These are phyloP conservation scores for Julus scanicus DNA, from an alignment of 2,888 invertebrate species.

Conservation along the genomic window DNA sequence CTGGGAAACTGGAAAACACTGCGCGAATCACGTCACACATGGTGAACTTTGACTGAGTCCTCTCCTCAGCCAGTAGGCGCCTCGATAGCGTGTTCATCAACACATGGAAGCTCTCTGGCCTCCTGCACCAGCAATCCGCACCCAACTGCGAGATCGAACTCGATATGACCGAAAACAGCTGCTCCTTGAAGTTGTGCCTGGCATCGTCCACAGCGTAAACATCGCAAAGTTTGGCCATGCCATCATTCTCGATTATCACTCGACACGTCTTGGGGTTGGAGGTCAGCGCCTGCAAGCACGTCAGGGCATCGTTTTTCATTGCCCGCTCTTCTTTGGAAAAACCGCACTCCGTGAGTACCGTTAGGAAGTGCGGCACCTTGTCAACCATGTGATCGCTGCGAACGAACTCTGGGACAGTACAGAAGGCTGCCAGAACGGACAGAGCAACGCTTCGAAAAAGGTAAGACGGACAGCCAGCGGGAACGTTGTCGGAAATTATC, in stretches of 20 bases:
- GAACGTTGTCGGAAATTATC: conserved; percentile 77
- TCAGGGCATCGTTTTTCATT: conserved; percentile 59
- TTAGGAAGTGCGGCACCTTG: conserved; percentile 57
- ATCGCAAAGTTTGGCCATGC: conserved; percentile 73
- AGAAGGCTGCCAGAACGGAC: conserved; percentile 87
- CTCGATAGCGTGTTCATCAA: conserved; percentile 49
- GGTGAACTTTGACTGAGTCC: conserved; percentile 89
- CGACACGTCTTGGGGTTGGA: conserved; percentile 77
- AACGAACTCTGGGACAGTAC: conserved; percentile 62
- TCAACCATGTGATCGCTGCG: conserved; percentile 53
- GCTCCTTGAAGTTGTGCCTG: conserved; percentile 64
- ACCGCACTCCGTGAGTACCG: conserved; percentile 52
- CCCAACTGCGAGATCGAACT: conserved; percentile 51
- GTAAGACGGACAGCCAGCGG: conserved; percentile 85
- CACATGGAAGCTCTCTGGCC: conserved; percentile 54
- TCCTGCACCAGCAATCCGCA: conserved; percentile 50
- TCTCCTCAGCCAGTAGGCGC: conserved; percentile 80
- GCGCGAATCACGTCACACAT: conserved; percentile 82
- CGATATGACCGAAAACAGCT: conserved; percentile 44
- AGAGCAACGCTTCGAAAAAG: conserved; percentile 92
- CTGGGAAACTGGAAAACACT: conserved; percentile 68
- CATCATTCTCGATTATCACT: conserved; percentile 80
- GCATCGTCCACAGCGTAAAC: conserved; percentile 89
- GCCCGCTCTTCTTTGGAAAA: conserved; percentile 49
- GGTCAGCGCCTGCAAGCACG: conserved; percentile 73